Conservation (phyloP, 1,140 invertebrate genomes). For the Eriosoma lanigerum region DNA sequence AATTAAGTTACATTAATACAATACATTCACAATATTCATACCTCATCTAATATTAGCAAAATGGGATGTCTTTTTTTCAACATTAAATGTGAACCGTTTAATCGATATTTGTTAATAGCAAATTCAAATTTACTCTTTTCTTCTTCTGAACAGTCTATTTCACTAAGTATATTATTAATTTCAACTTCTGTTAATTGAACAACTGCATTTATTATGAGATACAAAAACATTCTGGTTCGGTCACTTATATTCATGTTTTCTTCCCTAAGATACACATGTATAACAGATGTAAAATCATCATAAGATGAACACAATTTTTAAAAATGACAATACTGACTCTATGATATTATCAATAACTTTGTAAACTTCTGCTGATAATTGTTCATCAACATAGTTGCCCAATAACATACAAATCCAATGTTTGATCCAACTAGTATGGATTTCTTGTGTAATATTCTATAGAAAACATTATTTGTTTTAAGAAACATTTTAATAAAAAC, state of each 20-base stretch:
- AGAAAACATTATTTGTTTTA: neutral
- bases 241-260: constrained; percentile 52
- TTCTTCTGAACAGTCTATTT: constrained; percentile 59
- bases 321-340: constrained; percentile 58
- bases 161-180: constrained; percentile 60
- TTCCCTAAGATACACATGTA: constrained; percentile 38
- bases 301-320: constrained; percentile 58
- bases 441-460: constrained; percentile 63
- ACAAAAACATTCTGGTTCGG: constrained; percentile 56
- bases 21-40: constrained; percentile 56
- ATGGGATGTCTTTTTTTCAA: constrained; percentile 63
- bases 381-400: constrained; percentile 58
- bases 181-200: constrained; percentile 58
- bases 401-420: constrained; percentile 66
- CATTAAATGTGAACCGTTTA: constrained; percentile 58
- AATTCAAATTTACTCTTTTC: constrained; percentile 60
- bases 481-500: neutral
- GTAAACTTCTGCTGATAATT: constrained; percentile 59
- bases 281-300: neutral
- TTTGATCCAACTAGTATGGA: constrained; percentile 67
- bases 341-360: constrained; percentile 61
- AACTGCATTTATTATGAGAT: constrained; percentile 59
- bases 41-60: constrained; percentile 69
- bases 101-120: constrained; percentile 58
- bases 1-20: neutral